Conservation (phyloP, 2,113 vertebrate species). For the Electrona antarctica region DNA sequence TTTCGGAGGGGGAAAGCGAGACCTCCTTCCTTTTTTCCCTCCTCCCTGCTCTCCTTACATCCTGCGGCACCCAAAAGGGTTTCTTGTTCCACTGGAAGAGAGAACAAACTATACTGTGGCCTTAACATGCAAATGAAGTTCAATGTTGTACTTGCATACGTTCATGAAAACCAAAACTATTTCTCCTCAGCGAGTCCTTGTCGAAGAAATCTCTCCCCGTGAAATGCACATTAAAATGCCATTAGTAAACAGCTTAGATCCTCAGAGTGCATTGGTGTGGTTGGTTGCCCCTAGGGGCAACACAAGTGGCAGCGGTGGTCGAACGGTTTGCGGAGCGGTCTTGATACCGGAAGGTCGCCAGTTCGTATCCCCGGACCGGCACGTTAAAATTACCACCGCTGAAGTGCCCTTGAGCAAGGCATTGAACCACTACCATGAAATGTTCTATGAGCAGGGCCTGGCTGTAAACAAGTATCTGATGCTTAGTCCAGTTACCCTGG, state of each 20-base stretch:
- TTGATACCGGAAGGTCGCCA: too few species aligned
- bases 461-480: too few species aligned
- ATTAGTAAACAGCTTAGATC: slow-evolving; percentile 12
- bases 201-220: slow-evolving; percentile 27
- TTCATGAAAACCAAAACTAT: slow-evolving; percentile 37
- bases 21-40: slow-evolving; percentile 25
- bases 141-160: slow-evolving; percentile 27
- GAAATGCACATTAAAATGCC: slow-evolving; percentile 55
- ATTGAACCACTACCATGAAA: too few species aligned
- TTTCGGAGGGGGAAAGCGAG: slow-evolving; percentile 20
- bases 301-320: too few species aligned
- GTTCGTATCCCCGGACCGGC: too few species aligned
- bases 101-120: slow-evolving; percentile 11
- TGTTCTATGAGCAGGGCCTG: too few species aligned
- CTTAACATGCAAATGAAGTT: slow-evolving; percentile 16
- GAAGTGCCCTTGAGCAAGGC: too few species aligned
- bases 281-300: too few species aligned
- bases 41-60: slow-evolving; percentile 15
- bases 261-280: too few species aligned
- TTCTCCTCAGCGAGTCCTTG: slow-evolving; percentile 38
- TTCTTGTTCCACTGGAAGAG: slow-evolving; percentile 24
- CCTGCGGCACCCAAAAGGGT: slow-evolving; percentile 24
- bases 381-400: too few species aligned
- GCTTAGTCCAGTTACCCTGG: too few species aligned
- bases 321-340: too few species aligned